Conservation (phyloP, 2,797 vertebrate genomes). For the Thaleichthys pacificus region DNA sequence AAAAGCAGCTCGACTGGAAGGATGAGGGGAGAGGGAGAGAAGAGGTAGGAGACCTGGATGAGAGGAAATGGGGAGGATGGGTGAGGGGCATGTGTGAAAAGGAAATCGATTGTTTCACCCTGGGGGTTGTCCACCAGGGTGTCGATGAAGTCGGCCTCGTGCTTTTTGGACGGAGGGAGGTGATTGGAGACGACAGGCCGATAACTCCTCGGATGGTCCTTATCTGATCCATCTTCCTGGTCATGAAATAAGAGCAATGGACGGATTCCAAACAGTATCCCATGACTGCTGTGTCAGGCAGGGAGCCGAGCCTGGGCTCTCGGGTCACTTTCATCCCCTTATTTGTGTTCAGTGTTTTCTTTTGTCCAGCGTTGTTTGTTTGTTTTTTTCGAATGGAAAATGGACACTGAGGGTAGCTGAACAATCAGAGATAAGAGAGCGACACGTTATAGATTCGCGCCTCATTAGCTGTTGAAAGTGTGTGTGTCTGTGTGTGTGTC, state of each 20-base stretch:
- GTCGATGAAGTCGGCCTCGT: constrained; percentile 8
- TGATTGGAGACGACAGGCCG: neutral
- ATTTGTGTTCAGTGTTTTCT: constrained; percentile 10
- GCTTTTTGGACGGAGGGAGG: neutral
- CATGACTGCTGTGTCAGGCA: no score
- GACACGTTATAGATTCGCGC: neutral
- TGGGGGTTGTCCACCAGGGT: neutral
- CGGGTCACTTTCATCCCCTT: constrained; percentile 2
- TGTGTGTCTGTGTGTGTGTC: constrained; percentile 21
- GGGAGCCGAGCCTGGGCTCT: neutral
- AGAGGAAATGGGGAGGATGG: constrained; percentile 2
- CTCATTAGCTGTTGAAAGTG: neutral
- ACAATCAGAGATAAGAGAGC: constrained; percentile 13
- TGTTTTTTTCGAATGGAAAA: neutral
- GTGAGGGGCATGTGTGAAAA: neutral
- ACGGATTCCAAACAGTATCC: constrained; percentile 10
- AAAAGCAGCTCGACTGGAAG: constrained; percentile 15
- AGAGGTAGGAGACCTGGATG: neutral
- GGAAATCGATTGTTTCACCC: neutral
- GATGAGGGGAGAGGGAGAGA: neutral
- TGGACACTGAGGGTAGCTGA: constrained; percentile 4
- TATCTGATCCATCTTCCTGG: constrained; percentile 6
- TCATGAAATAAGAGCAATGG: constrained; percentile 23
- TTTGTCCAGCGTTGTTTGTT: neutral
- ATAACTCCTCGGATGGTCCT: constrained; percentile 12